phyloP scores from a whole-genome alignment of 1,140 invertebrate species.

The Phymorhynchus buccinoides region DNA sequence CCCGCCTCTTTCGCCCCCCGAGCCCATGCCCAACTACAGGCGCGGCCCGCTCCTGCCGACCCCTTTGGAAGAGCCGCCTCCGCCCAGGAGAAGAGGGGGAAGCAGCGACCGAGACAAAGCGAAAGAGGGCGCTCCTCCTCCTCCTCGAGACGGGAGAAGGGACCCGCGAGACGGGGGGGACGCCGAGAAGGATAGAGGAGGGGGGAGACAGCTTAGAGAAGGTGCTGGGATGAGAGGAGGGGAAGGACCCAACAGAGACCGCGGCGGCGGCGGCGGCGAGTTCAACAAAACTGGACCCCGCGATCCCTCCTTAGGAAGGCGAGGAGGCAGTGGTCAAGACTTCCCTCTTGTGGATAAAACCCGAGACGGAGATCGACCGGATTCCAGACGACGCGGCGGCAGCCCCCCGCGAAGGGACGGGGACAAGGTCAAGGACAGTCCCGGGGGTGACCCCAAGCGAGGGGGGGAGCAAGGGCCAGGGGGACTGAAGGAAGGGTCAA shows the following conservation, averaged over 20 bases:
- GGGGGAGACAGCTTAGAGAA: neutral
- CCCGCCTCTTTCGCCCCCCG: no score
- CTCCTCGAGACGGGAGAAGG: neutral
- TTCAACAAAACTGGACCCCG: neutral
- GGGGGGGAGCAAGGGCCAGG: neutral
- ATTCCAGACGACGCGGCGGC: neutral
- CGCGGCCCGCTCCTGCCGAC: conserved; percentile 20
- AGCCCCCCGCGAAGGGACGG: neutral
- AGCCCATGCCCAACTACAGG: neutral
- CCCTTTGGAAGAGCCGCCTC: neutral
- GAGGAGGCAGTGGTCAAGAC: neutral
- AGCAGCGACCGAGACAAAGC: neutral
- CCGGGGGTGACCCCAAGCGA: neutral
- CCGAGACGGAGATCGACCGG: conserved; percentile 22
- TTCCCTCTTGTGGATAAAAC: conserved; percentile 6
- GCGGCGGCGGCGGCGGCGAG: neutral
- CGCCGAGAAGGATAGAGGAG: neutral
- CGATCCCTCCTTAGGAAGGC: neutral
- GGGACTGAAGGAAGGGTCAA: neutral
- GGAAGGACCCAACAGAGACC: neutral
- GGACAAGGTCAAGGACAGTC: neutral
- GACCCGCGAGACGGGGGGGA: neutral
- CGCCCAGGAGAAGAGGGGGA: neutral
- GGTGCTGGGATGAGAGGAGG: neutral
- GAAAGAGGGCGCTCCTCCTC: no score